These are phyloP conservation scores for Myioborus miniatus DNA, from an alignment of 2,797 vertebrate genomes.

Conservation along the genomic window DNA sequence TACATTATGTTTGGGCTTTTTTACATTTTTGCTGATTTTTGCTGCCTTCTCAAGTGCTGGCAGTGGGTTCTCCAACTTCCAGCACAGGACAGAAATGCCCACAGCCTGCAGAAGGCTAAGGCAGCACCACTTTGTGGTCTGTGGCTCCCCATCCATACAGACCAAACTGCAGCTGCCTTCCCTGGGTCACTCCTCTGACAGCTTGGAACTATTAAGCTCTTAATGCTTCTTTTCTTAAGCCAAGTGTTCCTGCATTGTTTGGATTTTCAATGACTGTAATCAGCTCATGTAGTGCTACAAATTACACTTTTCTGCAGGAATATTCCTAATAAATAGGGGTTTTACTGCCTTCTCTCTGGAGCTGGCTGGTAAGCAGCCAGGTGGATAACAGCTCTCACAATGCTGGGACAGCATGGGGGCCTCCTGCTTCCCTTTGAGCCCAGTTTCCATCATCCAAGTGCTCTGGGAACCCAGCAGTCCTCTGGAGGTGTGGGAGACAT, in stretches of 20 bases:
- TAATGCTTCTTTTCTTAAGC: background rate
- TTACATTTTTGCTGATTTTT: background rate
- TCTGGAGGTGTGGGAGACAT: accelerated
- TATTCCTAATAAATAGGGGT: background rate
- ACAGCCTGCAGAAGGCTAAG: background rate
- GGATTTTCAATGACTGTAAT: background rate
- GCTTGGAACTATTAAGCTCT: background rate
- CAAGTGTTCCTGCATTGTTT: background rate
- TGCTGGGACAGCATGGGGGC: background rate
- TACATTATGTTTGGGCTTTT: background rate
- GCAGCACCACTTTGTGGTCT: background rate
- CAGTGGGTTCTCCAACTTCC: background rate
- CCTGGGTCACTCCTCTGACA: background rate
- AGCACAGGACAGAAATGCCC: background rate
- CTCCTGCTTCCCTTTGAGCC: background rate
- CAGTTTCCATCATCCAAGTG: background rate
- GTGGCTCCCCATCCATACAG: accelerated
- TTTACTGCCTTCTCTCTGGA: background rate
- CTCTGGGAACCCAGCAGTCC: background rate
- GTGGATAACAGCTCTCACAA: background rate
- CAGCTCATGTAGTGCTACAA: background rate
- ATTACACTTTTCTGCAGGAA: background rate
- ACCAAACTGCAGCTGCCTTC: accelerated
- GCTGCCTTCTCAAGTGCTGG: background rate
- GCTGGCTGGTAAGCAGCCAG: background rate